These are phyloP conservation scores for Biston betularia DNA, from an alignment of 2,888 invertebrate genomes.

Conservation along the genomic window DNA sequence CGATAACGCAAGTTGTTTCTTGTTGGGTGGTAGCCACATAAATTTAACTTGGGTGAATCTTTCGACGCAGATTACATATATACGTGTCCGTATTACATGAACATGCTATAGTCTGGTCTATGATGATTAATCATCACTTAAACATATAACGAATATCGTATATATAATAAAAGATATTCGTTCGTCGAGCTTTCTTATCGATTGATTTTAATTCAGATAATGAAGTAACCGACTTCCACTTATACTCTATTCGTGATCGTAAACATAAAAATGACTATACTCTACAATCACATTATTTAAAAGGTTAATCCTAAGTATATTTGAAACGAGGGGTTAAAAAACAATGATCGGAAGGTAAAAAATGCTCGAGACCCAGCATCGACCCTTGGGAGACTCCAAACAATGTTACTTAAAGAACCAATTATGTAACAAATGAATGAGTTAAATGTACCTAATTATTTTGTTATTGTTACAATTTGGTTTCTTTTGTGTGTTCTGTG, in stretches of 20 bases:
- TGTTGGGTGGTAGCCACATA: too few relatives aligned
- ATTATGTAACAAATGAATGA: slow-evolving; percentile 37
- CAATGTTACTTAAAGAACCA: slow-evolving; percentile 42
- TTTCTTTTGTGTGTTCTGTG: slow-evolving; percentile 40
- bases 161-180: too few relatives aligned
- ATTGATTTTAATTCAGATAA: slow-evolving; percentile 5
- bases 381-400: slow-evolving; percentile 46
- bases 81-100: not conserved
- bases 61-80: not conserved
- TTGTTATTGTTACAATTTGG: slow-evolving; percentile 43
- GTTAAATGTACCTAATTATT: slow-evolving; percentile 41
- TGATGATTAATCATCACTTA: slow-evolving; percentile 1
- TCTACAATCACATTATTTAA: not conserved
- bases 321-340: not conserved
- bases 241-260: not conserved
- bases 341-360: slow-evolving; percentile 10
- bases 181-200: not conserved
- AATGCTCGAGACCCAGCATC: slow-evolving; percentile 50
- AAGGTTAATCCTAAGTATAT: not conserved
- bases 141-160: not conserved
- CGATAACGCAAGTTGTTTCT: too few relatives aligned
- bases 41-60: not conserved
- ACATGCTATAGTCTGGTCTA: not conserved
- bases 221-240: not conserved
- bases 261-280: not conserved